Base-by-base conservation (phyloP, 2,797 vertebrate species). In the Synaphobranchus kaupii region DNA sequence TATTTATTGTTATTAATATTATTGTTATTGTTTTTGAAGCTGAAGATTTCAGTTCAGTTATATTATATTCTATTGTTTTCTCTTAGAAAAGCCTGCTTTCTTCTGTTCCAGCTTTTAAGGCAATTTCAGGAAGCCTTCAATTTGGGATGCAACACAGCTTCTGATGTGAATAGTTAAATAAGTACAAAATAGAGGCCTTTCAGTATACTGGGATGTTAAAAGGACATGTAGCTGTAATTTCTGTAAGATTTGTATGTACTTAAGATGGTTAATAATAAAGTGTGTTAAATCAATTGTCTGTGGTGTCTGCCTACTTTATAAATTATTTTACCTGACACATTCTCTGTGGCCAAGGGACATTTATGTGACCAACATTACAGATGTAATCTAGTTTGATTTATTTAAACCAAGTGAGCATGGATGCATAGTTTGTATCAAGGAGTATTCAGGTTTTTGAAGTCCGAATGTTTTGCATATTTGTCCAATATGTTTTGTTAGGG, bases 201-300 rank as follows among this genome's bases (percentile, higher is more conserved):
- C 88, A 88, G 81, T 90, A 89, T 52, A 88, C 88, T 85, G 87
- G 83, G 44, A 80, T 89, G 90, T 92, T 86, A 93, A 92, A 89
- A 89, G 85, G 44, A 86, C 66, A 86, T 83, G 80, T 91, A 91
- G 90, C 93, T 90, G 92, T 91, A 87, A 91, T 94, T 95, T 94
- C 94, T 96, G 95, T 95, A 95, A 91, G 93, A 92, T 95, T 95
- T 96, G 90, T 96, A 95, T 96, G 94, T 96, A 89, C 89, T 88
- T 88, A 95, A 95, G 44, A 95, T 90, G 87, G 88, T 91, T 91
- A 84, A 84, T 85, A 95, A 94, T 95, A 95, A 95, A 96, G 58
- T 86, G 89, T 92, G 89, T 91, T 91, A 90, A 88, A 88, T 86
- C 39, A 66, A 22, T 4, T 28, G 54, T 63, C 8, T 81, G 54